Evolutionary conservation across 2,888 invertebrate species (phyloP).

Genomic region (Parnassius smintheus): DNA sequence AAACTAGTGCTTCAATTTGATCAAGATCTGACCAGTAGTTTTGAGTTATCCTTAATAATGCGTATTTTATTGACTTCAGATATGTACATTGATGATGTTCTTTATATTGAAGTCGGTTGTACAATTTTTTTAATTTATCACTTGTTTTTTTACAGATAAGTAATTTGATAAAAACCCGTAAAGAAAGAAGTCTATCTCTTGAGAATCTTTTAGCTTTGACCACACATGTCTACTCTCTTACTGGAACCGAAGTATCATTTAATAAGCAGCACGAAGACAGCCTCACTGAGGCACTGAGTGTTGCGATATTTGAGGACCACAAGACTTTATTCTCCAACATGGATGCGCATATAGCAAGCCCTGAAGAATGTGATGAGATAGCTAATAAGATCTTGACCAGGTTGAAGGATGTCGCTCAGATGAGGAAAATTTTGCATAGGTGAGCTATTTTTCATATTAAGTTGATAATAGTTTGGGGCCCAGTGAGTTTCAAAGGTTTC

Average conservation of each 20-base stretch:
- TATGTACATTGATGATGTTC: no score
- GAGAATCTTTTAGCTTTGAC: conserved; percentile 82
- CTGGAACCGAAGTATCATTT: conserved; percentile 80
- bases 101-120: no score
- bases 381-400: conserved; percentile 51
- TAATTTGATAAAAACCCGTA: conserved; percentile 78
- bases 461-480: no score
- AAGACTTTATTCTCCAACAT: conserved; percentile 44
- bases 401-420: conserved; percentile 61
- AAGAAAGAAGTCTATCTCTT: conserved; percentile 73
- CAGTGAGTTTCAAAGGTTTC: no score
- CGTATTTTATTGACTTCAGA: no score
- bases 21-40: no score
- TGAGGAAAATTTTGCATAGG: conserved; percentile 62
- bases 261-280: conserved; percentile 73
- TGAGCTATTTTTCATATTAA: conserved; percentile 39
- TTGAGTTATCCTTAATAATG: no score
- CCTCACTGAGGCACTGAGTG: conserved; percentile 70
- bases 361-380: conserved; percentile 54
- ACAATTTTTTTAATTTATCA: not conserved
- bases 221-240: conserved; percentile 82
- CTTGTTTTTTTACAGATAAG: conserved; percentile 63
- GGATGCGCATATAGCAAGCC: conserved; percentile 45
- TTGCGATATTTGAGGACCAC: conserved; percentile 82
- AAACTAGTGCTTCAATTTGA: no score